phyloP scores from a whole-genome alignment of 2,113 vertebrate species.

The Carassius gibelio region DNA sequence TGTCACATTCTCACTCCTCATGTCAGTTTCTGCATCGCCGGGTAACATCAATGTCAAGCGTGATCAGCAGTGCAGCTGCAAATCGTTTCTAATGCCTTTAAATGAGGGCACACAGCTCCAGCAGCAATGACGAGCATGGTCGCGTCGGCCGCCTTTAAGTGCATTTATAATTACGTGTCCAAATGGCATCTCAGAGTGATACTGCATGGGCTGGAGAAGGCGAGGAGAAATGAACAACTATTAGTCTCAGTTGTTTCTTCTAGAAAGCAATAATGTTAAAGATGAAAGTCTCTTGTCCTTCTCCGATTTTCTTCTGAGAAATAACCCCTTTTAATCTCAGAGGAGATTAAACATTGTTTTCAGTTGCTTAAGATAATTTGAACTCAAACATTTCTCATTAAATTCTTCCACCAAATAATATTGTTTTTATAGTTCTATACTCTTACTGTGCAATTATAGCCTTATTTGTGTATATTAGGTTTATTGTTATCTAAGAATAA shows the following conservation, averaged over 20 bases:
- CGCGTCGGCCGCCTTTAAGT: neutral
- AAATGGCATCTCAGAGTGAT: neutral
- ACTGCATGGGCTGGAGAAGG: neutral
- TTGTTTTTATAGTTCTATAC: neutral
- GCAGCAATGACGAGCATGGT: conserved; percentile 4
- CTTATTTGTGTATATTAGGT: neutral
- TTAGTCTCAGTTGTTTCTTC: neutral
- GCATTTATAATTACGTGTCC: conserved; percentile 30
- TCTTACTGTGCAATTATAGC: neutral
- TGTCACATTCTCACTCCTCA: neutral
- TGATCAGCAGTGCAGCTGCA: conserved; percentile 39
- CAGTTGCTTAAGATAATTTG: neutral
- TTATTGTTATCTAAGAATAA: neutral
- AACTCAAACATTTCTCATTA: neutral
- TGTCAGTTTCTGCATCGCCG: neutral
- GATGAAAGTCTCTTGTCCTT: neutral
- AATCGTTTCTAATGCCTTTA: conserved; percentile 35
- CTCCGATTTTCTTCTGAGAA: neutral
- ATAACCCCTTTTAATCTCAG: neutral
- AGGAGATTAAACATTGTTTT: neutral
- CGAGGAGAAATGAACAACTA: neutral
- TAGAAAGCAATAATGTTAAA: neutral
- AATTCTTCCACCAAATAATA: neutral
- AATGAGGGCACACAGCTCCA: conserved; percentile 21
- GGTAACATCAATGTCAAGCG: neutral